Evolutionary conservation across 2,888 invertebrate species (phyloP).

Genomic region (Allolobophora icterica): DNA sequence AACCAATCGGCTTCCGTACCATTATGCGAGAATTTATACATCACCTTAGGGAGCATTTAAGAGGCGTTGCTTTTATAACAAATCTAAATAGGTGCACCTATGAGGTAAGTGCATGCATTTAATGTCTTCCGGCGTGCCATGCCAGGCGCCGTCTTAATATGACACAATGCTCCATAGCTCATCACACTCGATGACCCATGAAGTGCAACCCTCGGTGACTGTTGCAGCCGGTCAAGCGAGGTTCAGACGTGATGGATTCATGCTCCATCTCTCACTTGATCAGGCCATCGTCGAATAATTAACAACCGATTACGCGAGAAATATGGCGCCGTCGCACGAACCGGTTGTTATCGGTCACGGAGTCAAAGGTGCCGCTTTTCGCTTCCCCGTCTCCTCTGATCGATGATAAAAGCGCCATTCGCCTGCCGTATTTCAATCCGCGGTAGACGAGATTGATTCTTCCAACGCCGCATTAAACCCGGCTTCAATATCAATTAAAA

Average conservation of each 20-base stretch:
- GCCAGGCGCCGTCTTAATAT: background rate
- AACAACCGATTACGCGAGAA: background rate
- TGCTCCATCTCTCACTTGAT: background rate
- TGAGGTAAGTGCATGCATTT: too few relatives aligned
- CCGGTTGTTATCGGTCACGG: background rate
- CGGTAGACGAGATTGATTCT: background rate
- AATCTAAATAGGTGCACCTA: background rate
- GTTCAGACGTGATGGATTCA: background rate
- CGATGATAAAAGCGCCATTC: background rate
- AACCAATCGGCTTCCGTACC: too few relatives aligned
- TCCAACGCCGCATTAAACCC: constrained; percentile 14
- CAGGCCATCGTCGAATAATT: background rate
- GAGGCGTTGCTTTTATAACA: background rate
- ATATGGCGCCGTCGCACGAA: background rate
- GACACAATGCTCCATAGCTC: too few relatives aligned
- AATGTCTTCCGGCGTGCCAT: background rate
- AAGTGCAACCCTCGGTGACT: too few relatives aligned
- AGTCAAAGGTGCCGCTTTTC: background rate
- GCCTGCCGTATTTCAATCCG: background rate
- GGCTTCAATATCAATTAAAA: background rate
- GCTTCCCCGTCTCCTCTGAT: background rate
- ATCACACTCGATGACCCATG: background rate
- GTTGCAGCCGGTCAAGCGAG: background rate
- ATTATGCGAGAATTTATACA: too few relatives aligned
- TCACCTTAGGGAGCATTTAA: background rate